These are phyloP conservation scores for Iguana delicatissima DNA, from an alignment of 2,797 vertebrate species.

Conservation along the genomic window DNA sequence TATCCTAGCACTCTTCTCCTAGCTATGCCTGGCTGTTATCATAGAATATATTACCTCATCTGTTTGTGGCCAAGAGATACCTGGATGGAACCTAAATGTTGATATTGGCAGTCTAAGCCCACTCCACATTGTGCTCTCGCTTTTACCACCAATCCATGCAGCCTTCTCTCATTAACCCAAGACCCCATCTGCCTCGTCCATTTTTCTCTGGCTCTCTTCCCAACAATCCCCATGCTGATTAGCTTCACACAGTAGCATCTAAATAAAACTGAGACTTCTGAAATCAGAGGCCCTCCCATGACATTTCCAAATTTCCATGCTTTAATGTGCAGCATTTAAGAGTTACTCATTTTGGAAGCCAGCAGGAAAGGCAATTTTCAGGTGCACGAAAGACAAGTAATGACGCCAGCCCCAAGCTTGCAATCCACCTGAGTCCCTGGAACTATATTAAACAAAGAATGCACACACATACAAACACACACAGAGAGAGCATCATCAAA, in stretches of 20 bases:
- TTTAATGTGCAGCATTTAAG: slow-evolving; percentile 62
- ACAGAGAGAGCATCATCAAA: slow-evolving; percentile 24
- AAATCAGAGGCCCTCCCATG: slow-evolving; percentile 51
- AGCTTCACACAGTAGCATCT: background rate
- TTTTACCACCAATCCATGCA: slow-evolving; percentile 29
- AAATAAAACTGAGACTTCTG: slow-evolving; percentile 48
- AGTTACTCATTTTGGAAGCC: slow-evolving; percentile 58
- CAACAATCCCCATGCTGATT: background rate
- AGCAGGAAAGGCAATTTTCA: slow-evolving; percentile 61
- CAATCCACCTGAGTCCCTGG: slow-evolving; percentile 55
- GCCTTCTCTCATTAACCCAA: slow-evolving; percentile 24
- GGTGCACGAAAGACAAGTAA: slow-evolving; percentile 54
- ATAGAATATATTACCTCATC: background rate
- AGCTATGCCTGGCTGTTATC: background rate
- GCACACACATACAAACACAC: too few species aligned
- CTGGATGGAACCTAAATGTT: slow-evolving; percentile 16
- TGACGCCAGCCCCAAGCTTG: slow-evolving; percentile 34
- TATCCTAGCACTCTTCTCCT: background rate
- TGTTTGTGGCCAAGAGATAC: fast-evolving
- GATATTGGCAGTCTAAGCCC: slow-evolving; percentile 1
- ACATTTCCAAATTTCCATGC: slow-evolving; percentile 49
- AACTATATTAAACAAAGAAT: slow-evolving; percentile 44
- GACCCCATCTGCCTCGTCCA: slow-evolving; percentile 43
- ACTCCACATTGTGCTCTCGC: slow-evolving; percentile 15
- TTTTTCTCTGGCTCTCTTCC: slow-evolving; percentile 24